These are phyloP conservation scores for Apantesis nais DNA, from an alignment of 2,888 invertebrate genomes.

Conservation along the genomic window DNA sequence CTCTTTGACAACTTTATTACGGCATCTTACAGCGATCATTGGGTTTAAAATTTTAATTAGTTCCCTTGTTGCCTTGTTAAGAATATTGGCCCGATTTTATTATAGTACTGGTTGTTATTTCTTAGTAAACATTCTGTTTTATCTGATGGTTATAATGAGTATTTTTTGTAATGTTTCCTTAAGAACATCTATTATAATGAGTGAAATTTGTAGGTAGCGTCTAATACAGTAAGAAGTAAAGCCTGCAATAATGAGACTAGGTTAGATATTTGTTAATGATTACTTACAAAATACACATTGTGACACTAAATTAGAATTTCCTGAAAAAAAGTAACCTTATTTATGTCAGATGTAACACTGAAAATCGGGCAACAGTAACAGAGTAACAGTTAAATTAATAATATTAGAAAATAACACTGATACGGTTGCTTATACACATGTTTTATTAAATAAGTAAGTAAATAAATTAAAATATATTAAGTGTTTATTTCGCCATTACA, in stretches of 20 bases:
- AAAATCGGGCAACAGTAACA: no score
- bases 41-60: conserved; percentile 74
- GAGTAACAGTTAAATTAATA: no score
- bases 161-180: conserved; percentile 24
- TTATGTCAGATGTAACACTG: no score
- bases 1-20: conserved; percentile 69
- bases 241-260: background rate
- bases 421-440: background rate
- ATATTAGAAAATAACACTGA: no score
- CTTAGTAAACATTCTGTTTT: conserved; percentile 52
- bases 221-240: background rate
- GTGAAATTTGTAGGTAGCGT: background rate
- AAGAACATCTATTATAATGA: conserved; percentile 16
- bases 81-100: conserved; percentile 68
- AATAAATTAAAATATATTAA: background rate
- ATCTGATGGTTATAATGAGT: conserved; percentile 49
- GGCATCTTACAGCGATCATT: conserved; percentile 63
- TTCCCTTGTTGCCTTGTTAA: conserved; percentile 71
- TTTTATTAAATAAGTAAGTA: background rate
- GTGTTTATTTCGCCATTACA: background rate
- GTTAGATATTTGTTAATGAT: background rate
- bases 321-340: background rate
- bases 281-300: no score
- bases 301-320: no score
- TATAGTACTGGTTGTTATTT: conserved; percentile 56